Base-by-base conservation (phyloP, 1,140 invertebrate species). In the Macrobrachium nipponense region DNA sequence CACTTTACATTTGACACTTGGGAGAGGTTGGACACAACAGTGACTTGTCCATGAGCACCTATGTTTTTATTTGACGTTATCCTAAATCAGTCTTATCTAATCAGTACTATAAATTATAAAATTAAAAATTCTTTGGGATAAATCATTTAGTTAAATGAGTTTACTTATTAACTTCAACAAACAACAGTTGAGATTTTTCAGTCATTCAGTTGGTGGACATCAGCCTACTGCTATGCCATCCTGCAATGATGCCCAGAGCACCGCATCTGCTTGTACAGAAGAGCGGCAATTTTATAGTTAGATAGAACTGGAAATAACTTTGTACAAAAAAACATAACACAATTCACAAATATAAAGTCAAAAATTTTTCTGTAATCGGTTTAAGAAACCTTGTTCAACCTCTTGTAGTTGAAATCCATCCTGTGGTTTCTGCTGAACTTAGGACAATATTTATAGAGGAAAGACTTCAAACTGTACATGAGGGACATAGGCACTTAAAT, bases 1-100 rank as follows among this genome's bases (percentile, higher is more conserved):
- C 77, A 86, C 27, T 62, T 86, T 86, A 86, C 83, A 62, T 86
- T 86, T 86, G 83, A 86, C 83, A 86, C 83, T 79, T 85, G 76
- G 36, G 78, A 44, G 73, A 76, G 80, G 58, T 61, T 86, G 83
- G 83, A 86, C 83, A 85, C 61, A 85, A 85, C 83, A 86, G 83
- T 62, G 83, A 86, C 59, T 70, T 86, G 77, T 75, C 77, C 83
- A 86, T 78, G 68, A 80, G 77, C 77, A 80, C 83, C 76, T 80
- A 86, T 17, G 51, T 73, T 79, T 66, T 79, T 72, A 66, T 43
- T 72, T 59, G 59, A 36, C 70, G 27, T 36, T 80, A 80, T 61
- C 60, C 66, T 61, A 62, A 66, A 36, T 73, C 68, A 72, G 12
- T 51, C 51, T 86, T 23, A 62, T n/a, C 18, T 80, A 86, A 80